phyloP scores from a whole-genome alignment of 2,888 invertebrate genomes.

The Leucoma salicis region DNA sequence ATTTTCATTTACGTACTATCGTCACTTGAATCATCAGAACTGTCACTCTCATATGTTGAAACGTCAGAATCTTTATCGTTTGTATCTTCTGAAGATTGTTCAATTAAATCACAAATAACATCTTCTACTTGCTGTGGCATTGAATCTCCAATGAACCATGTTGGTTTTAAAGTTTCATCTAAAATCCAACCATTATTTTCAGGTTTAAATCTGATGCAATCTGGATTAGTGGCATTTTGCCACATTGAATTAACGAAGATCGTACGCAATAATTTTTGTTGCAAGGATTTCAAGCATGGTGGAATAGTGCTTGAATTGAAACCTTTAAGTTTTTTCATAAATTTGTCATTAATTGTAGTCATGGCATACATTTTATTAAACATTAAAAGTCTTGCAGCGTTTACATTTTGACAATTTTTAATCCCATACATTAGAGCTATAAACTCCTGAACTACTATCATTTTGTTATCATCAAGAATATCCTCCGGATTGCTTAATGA shows the following conservation, averaged over 20 bases:
- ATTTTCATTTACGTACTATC: constrained; percentile 1
- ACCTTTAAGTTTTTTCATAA: constrained; percentile 18
- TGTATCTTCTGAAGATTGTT: neutral
- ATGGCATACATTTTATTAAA: constrained; percentile 2
- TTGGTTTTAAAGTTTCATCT: constrained; percentile 9
- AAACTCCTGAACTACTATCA: constrained; percentile 4
- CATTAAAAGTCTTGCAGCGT: constrained; percentile 3
- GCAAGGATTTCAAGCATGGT: constrained; percentile 23
- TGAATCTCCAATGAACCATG: constrained; percentile 11
- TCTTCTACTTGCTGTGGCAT: constrained; percentile 6
- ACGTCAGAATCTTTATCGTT: constrained; percentile 1
- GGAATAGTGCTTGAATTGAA: constrained; percentile 12
- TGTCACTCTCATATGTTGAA: constrained; percentile 3
- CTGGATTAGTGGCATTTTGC: constrained; percentile 32
- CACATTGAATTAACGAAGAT: constrained; percentile 39
- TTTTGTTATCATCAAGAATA: constrained; percentile 4
- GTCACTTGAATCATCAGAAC: constrained; percentile 6
- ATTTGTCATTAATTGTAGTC: constrained; percentile 8
- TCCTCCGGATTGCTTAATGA: neutral
- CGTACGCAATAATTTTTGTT: constrained; percentile 31
- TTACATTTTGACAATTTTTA: constrained; percentile 4
- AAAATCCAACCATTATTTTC: constrained; percentile 20
- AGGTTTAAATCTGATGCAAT: constrained; percentile 23
- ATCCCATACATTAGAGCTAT: constrained; percentile 2
- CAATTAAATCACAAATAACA: constrained; percentile 3